Percentiles rank a stretch among this genome's conserved stretches.
Evolutionary conservation across 2,797 vertebrate species (phyloP).

Genomic region (Hydrolagus colliei): DNA sequence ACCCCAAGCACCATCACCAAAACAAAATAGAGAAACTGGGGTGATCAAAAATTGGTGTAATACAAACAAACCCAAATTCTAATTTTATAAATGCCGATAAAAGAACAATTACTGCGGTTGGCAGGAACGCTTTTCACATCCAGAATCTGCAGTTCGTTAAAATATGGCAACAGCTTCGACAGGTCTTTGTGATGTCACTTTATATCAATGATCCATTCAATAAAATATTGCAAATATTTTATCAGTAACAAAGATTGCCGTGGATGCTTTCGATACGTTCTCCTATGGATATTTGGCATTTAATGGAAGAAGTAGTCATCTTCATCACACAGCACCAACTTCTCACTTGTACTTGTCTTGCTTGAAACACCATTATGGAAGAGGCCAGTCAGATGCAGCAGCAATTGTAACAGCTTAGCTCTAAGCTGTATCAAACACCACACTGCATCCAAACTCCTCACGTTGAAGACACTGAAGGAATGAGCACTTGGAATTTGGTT

Average conservation of each 20-base stretch:
- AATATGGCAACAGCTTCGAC: too few species aligned
- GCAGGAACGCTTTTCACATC: too few species aligned
- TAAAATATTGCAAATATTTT: slow-evolving; percentile 9
- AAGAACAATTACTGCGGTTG: background rate
- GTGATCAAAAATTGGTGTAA: background rate
- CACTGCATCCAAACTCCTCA: slow-evolving; percentile 8
- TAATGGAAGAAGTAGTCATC: background rate
- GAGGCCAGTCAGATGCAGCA: background rate
- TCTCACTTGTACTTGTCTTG: background rate
- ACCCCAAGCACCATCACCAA: too few species aligned
- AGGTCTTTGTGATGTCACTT: too few species aligned
- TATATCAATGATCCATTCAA: background rate
- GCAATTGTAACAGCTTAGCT: slow-evolving; percentile 7
- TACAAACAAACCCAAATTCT: background rate
- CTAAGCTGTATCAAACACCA: slow-evolving; percentile 12
- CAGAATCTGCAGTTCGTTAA: too few species aligned
- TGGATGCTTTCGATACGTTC: slow-evolving; percentile 1
- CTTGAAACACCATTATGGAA: background rate
- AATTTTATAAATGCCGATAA: background rate
- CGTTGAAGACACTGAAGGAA: background rate
- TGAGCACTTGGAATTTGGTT: background rate
- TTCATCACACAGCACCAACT: background rate
- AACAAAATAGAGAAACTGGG: too few species aligned
- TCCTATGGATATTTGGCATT: background rate
- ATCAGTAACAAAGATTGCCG: background rate